phyloP scores from a whole-genome alignment of 2,113 vertebrate species.

The Microcebus griseorufus region DNA sequence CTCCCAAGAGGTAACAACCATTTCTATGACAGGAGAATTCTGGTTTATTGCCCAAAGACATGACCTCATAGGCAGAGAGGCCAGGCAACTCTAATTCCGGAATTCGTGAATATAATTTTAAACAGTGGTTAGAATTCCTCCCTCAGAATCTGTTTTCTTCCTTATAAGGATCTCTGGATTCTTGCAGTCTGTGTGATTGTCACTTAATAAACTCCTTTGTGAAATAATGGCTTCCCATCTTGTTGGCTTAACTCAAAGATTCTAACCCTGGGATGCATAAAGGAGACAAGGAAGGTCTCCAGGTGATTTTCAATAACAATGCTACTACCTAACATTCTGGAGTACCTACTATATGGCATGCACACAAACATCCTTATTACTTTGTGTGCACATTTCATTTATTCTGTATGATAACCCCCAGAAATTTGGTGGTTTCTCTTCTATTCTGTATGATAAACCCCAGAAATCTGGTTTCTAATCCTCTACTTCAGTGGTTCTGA shows the following conservation, averaged over 20 bases:
- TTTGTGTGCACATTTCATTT: background rate
- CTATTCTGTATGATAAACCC: background rate
- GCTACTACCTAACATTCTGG: background rate
- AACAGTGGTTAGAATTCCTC: background rate
- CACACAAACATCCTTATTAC: background rate
- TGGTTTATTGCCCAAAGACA: background rate
- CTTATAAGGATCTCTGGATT: background rate
- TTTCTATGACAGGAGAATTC: background rate
- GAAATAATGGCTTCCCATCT: background rate
- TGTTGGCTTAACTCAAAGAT: background rate
- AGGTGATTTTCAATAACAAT: background rate
- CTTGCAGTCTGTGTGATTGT: background rate
- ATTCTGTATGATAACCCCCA: background rate
- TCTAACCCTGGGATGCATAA: background rate
- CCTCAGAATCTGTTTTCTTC: background rate
- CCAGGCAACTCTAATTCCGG: background rate
- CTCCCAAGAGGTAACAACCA: background rate
- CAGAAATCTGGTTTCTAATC: background rate
- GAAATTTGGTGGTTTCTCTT: background rate
- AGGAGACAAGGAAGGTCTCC: background rate
- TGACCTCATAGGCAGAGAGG: background rate
- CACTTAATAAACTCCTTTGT: background rate
- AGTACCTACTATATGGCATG: rapidly evolving
- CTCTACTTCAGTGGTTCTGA: background rate
- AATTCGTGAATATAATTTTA: background rate